Evolutionary conservation across 23 tunicate species (phyloP).

Genomic region (Oikopleura dioica): DNA sequence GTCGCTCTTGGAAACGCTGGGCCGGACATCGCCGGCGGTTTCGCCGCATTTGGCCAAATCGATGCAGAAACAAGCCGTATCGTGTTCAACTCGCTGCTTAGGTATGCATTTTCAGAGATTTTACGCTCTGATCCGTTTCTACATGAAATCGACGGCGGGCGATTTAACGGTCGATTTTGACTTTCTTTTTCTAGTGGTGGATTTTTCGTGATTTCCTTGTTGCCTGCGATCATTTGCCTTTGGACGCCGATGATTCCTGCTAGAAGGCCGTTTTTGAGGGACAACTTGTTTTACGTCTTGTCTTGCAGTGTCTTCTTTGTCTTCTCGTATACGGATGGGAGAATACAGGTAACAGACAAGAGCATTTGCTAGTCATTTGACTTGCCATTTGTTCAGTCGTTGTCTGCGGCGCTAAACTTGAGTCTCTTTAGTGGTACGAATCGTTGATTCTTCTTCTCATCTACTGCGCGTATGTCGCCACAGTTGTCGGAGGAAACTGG

Average conservation of each 20-base stretch:
- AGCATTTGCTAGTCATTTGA: too few relatives aligned
- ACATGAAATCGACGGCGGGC: too few relatives aligned
- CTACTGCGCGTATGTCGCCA: neutral
- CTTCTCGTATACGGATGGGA: neutral
- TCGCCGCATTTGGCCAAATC: constrained; percentile 12
- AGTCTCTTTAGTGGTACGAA: constrained; percentile 13
- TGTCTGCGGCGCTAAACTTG: too few relatives aligned
- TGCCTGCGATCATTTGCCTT: neutral
- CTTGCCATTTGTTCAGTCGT: too few relatives aligned
- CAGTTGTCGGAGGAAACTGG: neutral
- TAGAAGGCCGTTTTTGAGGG: neutral
- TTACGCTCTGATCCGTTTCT: too few relatives aligned
- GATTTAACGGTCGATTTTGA: too few relatives aligned
- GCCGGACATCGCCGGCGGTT: constrained; percentile 8
- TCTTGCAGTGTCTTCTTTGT: neutral
- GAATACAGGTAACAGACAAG: too few relatives aligned
- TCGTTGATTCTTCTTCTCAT: neutral
- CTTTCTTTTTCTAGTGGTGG: constrained; percentile 9
- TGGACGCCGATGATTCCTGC: constrained; percentile 11
- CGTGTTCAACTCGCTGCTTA: neutral
- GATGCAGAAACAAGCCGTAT: constrained; percentile 1
- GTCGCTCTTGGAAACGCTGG: constrained; percentile 12
- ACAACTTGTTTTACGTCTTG: neutral
- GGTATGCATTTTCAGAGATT: too few relatives aligned
- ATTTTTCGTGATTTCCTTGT: neutral